Base-by-base conservation (phyloP, 2,888 invertebrate species). In the Gymnocheta viridis region DNA sequence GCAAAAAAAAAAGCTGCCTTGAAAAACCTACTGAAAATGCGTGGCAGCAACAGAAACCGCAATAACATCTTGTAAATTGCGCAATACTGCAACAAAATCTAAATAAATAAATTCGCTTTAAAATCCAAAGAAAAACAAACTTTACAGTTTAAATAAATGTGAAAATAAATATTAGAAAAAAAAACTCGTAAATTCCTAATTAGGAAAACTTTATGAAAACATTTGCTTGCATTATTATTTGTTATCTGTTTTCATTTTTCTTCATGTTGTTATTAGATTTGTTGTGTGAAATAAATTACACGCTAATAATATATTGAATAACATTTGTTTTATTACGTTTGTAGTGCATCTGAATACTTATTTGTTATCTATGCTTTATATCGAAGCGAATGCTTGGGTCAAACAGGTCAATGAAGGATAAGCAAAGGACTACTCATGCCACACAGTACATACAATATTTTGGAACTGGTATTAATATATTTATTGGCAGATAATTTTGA, bases 11-110 rank as follows among this genome's bases (percentile, higher is more conserved):
- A 32, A 41, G n/a, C n/a, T 69, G 58, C 58, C 60, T 72, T 82
- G 58, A 35, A 72, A 72, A 82, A 82, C 66, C 66, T 72, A 70
- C 22, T 66, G 41, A 12, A 35, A 69, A 66, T 56, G 51, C 41
- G 19, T 66, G 51, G 35, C 35, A 14, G 38, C 41, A 47, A 60
- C 47, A 70, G 19, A 19, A 38, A 17, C 22, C 27, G 19, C 72
- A 38, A 49, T 24, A 41, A 49, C 47, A 60, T 32, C 10, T 51
- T 38, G 51, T 47, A 49, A 32, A 70, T 72, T 79, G 41, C 79
- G 72, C 51, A 77, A 77, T 73, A 64, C 32, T 44, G 24, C 41
- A 64, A 64, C 24, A 12, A 64, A 54, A 54, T 24, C 0, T 17
- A 7, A 27, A 79, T 29, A 67, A 32, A 73, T 27, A 35, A 27